Evolutionary conservation across 2,888 invertebrate genomes (phyloP), one percentile per base, ranked within the genome.

Genomic region (Malthinus flaveolus): DNA sequence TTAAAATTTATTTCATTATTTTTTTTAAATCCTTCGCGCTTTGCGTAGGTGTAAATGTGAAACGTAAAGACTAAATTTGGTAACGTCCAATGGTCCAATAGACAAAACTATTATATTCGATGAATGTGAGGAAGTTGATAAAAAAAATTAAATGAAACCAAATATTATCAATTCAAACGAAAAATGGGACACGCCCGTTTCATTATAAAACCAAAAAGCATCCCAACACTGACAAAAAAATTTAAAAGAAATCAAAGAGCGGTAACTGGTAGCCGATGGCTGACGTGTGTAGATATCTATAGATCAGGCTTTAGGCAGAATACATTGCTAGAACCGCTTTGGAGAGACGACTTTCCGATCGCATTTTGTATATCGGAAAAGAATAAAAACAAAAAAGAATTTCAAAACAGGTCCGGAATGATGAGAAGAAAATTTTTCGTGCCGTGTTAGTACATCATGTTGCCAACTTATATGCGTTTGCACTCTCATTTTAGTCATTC

Each of bases 241-340:
- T 42, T 42, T 48, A 56, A 62, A 60, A 57, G 51, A 58, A 59
- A 61, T 56, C 57, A 59, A 63, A 62, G 63, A 64, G 64, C 65
- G 63, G 62, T 64, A 67, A 68, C 66, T 68, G 68, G 68, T 68
- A 66, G 68, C 66, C 63, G 60, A 57, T 65, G 65, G 63, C 62
- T 66, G 66, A 65, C 64, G 66, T 66, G 66, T 66, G 63, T 67
- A 64, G 66, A 67, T 67, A 67, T 67, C 67, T 67, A 64, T 67
- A 66, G 66, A 67, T 67, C 67, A 66, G 65, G 62, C 62, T 62
- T 59, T 59, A 59, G 62, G 62, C 62, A 52, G 52, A 62, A 59
- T 62, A 63, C 63, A 66, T 63, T 61, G 63, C 63, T 67, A 67
- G 67, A 63, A 63, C 66, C 64, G 62, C 66, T 67, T 65, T 62